Percentiles rank a stretch among this genome's conserved stretches.
Evolutionary conservation across 2,888 invertebrate species (phyloP).

Genomic region (Coelogynopora nodosa): DNA sequence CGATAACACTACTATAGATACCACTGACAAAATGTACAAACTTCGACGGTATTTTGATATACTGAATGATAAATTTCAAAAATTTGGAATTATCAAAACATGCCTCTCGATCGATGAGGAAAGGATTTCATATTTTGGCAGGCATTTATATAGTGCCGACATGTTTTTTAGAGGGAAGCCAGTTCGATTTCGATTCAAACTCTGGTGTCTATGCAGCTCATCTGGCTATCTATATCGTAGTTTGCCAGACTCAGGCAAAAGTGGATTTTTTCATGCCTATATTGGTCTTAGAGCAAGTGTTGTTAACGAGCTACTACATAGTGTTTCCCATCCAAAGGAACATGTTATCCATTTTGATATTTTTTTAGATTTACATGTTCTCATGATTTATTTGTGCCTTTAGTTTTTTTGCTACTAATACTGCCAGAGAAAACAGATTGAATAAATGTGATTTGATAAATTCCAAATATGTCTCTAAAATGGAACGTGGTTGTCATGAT

Average conservation of each 20-base stretch:
- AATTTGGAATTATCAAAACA: constrained; percentile 29
- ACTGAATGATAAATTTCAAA: constrained; percentile 44
- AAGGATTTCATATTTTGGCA: constrained; percentile 58
- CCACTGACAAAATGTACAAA: constrained; percentile 47
- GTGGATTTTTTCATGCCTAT: neutral
- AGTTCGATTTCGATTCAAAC: constrained; percentile 50
- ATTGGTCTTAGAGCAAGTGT: neutral
- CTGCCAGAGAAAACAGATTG: constrained; percentile 36
- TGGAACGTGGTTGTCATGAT: constrained; percentile 11
- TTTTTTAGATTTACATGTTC: too few relatives aligned
- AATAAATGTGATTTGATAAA: constrained; percentile 35
- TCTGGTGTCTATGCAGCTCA: constrained; percentile 47
- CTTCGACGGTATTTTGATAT: constrained; percentile 42
- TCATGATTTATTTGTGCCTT: too few relatives aligned
- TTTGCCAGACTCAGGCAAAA: neutral
- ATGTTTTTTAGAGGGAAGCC: constrained; percentile 50
- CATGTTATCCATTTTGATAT: constrained; percentile 38
- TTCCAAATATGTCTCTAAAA: neutral
- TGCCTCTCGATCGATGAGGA: constrained; percentile 52
- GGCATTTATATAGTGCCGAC: constrained; percentile 49
- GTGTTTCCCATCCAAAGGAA: neutral
- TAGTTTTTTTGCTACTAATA: constrained; percentile 42
- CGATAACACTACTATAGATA: constrained; percentile 37
- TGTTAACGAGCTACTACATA: neutral
- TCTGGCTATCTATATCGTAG: neutral